Conservation (phyloP, 2,113 vertebrate genomes). For the Boulengeromyrus knoepffleri region DNA sequence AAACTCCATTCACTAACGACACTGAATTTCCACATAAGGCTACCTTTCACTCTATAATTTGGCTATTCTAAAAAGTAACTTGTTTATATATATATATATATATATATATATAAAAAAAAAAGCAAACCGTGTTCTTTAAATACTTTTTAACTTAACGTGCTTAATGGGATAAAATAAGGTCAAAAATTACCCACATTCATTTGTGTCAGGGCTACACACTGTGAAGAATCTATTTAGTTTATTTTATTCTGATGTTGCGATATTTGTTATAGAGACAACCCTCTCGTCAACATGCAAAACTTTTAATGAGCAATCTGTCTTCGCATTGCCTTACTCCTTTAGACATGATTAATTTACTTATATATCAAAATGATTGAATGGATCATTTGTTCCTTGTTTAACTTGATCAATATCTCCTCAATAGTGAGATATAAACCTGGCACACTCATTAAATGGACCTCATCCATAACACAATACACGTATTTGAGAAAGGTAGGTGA, state of each 20-base stretch:
- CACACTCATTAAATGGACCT: constrained; percentile 41
- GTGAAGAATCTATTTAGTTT: constrained; percentile 9
- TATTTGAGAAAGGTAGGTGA: constrained; percentile 24
- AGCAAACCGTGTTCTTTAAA: constrained; percentile 15
- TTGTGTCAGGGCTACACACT: neutral
- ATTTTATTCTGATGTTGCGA: constrained; percentile 28
- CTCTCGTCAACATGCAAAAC: constrained; percentile 38
- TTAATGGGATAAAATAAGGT: constrained; percentile 22
- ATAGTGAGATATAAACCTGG: constrained; percentile 50
- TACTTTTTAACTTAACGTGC: neutral
- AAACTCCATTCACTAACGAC: neutral
- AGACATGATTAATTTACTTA: constrained; percentile 49
- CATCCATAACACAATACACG: constrained; percentile 46
- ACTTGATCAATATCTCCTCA: constrained; percentile 47
- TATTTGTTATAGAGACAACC: constrained; percentile 29
- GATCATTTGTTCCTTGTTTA: constrained; percentile 44
- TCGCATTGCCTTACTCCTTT: constrained; percentile 37
- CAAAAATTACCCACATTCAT: constrained; percentile 20
- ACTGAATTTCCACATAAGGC: neutral
- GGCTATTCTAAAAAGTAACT: neutral
- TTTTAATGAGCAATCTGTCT: constrained; percentile 47
- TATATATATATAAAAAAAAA: no score
- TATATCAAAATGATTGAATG: constrained; percentile 53
- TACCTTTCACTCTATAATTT: neutral
- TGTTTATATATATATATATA: no score